Evolutionary conservation across 2,797 vertebrate species (phyloP).

Genomic region (Ataeniobius toweri): DNA sequence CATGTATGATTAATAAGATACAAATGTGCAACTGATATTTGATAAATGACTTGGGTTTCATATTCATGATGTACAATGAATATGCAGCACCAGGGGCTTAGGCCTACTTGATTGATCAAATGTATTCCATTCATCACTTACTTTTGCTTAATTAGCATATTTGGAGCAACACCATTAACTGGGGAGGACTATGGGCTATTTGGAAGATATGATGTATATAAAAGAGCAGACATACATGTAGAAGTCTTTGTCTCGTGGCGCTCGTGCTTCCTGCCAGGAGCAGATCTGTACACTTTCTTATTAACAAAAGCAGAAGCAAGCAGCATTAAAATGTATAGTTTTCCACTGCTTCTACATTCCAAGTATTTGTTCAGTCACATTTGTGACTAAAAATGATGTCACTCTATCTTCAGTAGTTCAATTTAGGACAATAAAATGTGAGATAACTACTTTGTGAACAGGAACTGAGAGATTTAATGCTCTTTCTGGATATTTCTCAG

Average conservation of each 20-base stretch:
- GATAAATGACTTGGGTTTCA: constrained; percentile 78
- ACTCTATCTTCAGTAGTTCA: constrained; percentile 8
- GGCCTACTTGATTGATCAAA: constrained; percentile 82
- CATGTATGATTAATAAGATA: constrained; percentile 81
- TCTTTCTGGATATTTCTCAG: constrained; percentile 63
- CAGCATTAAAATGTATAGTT: constrained; percentile 27
- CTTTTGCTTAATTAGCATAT: constrained; percentile 80
- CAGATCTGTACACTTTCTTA: constrained; percentile 45
- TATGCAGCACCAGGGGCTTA: constrained; percentile 78
- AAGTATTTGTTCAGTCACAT: constrained; percentile 24
- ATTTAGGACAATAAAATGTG: constrained; percentile 47
- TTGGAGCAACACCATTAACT: constrained; percentile 73
- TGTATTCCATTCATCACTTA: constrained; percentile 80
- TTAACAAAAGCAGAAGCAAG: constrained; percentile 18
- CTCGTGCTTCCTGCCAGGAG: constrained; percentile 49
- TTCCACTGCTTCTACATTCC: constrained; percentile 13
- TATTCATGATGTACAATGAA: constrained; percentile 82
- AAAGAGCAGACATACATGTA: constrained; percentile 58
- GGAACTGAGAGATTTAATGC: constrained; percentile 40
- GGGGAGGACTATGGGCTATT: constrained; percentile 72
- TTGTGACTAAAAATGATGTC: constrained; percentile 22
- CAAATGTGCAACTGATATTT: constrained; percentile 80
- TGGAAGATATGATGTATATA: constrained; percentile 70
- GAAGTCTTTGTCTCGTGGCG: constrained; percentile 66
- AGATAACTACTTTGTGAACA: constrained; percentile 32